Evolutionary conservation across 1,140 invertebrate genomes (phyloP).

Genomic region (Drosophila repletoides): DNA sequence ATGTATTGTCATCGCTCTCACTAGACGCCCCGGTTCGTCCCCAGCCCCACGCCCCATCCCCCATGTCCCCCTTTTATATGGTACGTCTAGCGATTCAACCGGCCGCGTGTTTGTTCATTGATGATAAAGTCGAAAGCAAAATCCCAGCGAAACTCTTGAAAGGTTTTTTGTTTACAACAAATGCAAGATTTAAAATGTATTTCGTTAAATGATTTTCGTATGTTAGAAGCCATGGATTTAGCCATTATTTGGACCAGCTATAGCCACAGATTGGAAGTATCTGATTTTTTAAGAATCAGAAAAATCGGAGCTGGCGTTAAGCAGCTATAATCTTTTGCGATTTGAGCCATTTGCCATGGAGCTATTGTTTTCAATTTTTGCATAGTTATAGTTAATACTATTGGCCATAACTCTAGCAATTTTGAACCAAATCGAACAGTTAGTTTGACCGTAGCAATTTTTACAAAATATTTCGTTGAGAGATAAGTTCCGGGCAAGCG

Average conservation of each 20-base stretch:
- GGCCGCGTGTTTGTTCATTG: slow-evolving; percentile 61
- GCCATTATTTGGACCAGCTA: background rate
- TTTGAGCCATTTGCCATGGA: slow-evolving; percentile 16
- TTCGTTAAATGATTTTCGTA: slow-evolving; percentile 69
- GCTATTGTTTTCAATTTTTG: slow-evolving; percentile 5
- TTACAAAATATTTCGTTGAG: slow-evolving; percentile 58
- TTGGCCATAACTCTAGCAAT: slow-evolving; percentile 2
- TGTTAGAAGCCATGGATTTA: slow-evolving; percentile 14
- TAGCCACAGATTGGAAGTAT: slow-evolving; percentile 36
- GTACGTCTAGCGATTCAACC: slow-evolving; percentile 26
- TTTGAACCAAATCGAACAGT: slow-evolving; percentile 25
- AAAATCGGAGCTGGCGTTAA: slow-evolving; percentile 50
- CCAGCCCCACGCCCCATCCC: background rate
- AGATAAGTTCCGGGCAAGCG: slow-evolving; percentile 15
- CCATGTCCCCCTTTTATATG: background rate
- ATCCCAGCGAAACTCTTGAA: slow-evolving; percentile 33
- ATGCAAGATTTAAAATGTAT: slow-evolving; percentile 70
- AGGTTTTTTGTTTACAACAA: slow-evolving; percentile 66
- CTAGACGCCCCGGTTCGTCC: background rate
- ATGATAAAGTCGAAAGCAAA: slow-evolving; percentile 49
- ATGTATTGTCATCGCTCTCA: background rate
- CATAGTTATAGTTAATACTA: background rate
- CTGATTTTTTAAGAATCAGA: slow-evolving; percentile 66
- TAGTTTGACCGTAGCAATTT: slow-evolving; percentile 50
- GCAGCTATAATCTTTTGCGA: slow-evolving; percentile 14